These are phyloP conservation scores for Bubo bubo DNA, from an alignment of 2,113 vertebrate genomes.

Conservation along the genomic window DNA sequence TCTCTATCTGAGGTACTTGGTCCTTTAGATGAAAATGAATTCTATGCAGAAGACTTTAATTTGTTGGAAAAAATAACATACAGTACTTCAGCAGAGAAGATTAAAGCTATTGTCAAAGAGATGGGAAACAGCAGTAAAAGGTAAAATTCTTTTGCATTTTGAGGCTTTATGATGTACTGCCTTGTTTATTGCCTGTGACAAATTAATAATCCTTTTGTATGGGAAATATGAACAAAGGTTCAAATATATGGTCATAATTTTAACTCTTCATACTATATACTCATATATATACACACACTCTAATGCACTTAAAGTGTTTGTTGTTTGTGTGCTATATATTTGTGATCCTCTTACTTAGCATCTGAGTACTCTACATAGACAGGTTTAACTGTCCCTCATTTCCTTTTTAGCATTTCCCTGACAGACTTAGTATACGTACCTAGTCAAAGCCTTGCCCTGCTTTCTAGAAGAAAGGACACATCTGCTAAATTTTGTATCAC, in stretches of 20 bases:
- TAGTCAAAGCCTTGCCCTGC: not conserved
- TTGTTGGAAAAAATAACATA: conserved; percentile 90
- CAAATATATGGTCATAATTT: not conserved
- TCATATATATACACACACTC: not conserved
- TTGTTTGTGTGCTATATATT: not conserved
- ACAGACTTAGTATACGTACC: not conserved
- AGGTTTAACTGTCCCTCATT: not conserved
- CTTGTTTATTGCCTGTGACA: not conserved
- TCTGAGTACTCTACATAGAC: not conserved
- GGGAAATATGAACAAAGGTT: not conserved
- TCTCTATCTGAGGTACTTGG: conserved; percentile 81
- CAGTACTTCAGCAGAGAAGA: conserved; percentile 82
- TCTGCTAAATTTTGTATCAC: not conserved
- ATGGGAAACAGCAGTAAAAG: conserved; percentile 77
- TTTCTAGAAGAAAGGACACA: not conserved
- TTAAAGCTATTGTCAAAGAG: conserved; percentile 86
- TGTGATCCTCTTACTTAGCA: not conserved
- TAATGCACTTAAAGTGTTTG: not conserved
- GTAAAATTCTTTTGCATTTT: conserved; percentile 61
- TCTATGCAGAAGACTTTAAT: conserved; percentile 88
- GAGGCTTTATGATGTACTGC: not conserved
- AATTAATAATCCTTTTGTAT: not conserved
- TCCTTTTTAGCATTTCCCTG: not conserved
- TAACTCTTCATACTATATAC: not conserved
- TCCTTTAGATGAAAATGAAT: conserved; percentile 81